Percentiles rank a stretch among this genome's conserved stretches.
Conservation (phyloP, 2,888 invertebrate genomes). For the Rotaria magnacalcarata region DNA sequence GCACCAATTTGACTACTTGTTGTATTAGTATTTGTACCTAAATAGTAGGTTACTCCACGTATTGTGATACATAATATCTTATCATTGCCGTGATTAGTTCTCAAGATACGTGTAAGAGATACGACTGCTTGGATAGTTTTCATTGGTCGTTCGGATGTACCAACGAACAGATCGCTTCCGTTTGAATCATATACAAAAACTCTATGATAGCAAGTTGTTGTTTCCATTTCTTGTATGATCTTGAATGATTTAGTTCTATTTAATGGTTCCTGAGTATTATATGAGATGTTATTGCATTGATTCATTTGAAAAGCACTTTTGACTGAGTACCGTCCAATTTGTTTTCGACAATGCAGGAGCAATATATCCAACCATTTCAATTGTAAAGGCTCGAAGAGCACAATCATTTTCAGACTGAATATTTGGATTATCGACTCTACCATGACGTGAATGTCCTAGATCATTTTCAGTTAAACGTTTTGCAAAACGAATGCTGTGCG, state of each 20-base stretch:
- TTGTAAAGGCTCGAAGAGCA: neutral
- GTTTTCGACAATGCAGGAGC: neutral
- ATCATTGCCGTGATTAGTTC: neutral
- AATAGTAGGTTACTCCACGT: conserved; percentile 14
- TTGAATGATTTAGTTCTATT: neutral
- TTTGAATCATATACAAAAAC: neutral
- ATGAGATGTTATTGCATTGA: neutral
- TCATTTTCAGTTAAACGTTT: too few species aligned
- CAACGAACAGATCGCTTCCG: neutral
- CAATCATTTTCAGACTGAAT: neutral
- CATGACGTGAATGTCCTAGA: too few species aligned
- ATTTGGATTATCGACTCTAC: conserved; percentile 16
- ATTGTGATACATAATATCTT: neutral
- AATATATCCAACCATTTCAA: conserved; percentile 17
- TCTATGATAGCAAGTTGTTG: neutral
- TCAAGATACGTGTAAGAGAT: neutral
- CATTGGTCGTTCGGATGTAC: neutral
- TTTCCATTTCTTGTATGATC: neutral
- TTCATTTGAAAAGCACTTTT: conserved; percentile 14
- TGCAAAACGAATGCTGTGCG: too few species aligned
- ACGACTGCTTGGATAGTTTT: neutral
- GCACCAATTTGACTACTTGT: conserved; percentile 7
- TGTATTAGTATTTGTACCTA: neutral
- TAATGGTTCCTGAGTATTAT: neutral
- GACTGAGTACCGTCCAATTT: neutral